These are phyloP conservation scores for Hedya salicella DNA, from an alignment of 2,888 invertebrate genomes.

Conservation along the genomic window DNA sequence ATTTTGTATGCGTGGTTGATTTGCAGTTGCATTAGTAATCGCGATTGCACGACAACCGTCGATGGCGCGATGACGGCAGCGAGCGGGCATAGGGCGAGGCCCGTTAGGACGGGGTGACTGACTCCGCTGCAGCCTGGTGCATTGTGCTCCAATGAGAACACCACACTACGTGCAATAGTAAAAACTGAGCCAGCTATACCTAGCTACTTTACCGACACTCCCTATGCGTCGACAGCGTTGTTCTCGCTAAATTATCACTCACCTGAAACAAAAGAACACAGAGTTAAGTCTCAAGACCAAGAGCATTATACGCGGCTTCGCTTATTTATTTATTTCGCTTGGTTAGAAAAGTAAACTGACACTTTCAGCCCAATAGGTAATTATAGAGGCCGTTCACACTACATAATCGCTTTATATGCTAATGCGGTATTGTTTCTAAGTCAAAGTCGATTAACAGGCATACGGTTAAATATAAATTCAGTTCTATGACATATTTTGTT, in stretches of 20 bases:
- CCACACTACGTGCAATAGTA: slow-evolving; percentile 76
- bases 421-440: slow-evolving; percentile 74
- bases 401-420: slow-evolving; percentile 68
- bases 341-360: slow-evolving; percentile 30
- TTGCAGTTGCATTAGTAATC: slow-evolving; percentile 74
- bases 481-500: slow-evolving; percentile 66
- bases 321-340: slow-evolving; percentile 11
- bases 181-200: slow-evolving; percentile 63
- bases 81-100: slow-evolving; percentile 78
- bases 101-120: slow-evolving; percentile 84
- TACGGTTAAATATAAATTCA: slow-evolving; percentile 67
- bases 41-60: slow-evolving; percentile 71
- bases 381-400: slow-evolving; percentile 60
- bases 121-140: slow-evolving; percentile 83
- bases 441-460: slow-evolving; percentile 70
- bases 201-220: slow-evolving; percentile 62
- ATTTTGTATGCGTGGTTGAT: slow-evolving; percentile 68
- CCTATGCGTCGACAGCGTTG: slow-evolving; percentile 45
- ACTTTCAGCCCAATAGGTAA: slow-evolving; percentile 48
- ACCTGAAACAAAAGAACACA: slow-evolving; percentile 71
- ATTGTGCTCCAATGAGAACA: slow-evolving; percentile 84
- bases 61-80: slow-evolving; percentile 73
- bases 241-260: slow-evolving; percentile 54
- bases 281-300: background rate
- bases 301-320: background rate